phyloP scores from a whole-genome alignment of 2,888 invertebrate species.

The Acleris laterana region DNA sequence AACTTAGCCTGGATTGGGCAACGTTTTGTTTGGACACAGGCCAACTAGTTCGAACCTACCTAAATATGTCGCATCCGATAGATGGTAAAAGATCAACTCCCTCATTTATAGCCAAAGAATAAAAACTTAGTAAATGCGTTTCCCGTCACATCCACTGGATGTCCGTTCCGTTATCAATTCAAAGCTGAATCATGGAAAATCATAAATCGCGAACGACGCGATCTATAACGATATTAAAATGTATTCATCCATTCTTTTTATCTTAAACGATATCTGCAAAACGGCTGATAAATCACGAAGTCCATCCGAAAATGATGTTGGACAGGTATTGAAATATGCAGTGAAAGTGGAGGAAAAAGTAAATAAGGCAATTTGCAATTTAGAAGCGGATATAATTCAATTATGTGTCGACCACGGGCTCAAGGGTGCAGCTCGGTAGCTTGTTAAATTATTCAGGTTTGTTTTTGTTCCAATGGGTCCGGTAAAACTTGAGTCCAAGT shows the following conservation, averaged over 20 bases:
- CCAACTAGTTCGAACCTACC: constrained; percentile 40
- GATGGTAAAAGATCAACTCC: constrained; percentile 9
- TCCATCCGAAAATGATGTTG: constrained; percentile 30
- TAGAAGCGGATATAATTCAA: constrained; percentile 61
- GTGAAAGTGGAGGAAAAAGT: constrained; percentile 43
- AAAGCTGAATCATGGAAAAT: constrained; percentile 31
- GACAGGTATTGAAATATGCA: constrained; percentile 38
- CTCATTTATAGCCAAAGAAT: constrained; percentile 24
- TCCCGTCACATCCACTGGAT: constrained; percentile 21
- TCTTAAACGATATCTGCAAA: constrained; percentile 16
- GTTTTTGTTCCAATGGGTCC: constrained; percentile 50
- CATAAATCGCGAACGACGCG: constrained; percentile 29
- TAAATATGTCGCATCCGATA: constrained; percentile 11
- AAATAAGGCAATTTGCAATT: constrained; percentile 65
- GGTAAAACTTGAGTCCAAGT: constrained; percentile 52
- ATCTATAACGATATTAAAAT: constrained; percentile 27
- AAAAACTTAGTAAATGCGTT: constrained; percentile 31
- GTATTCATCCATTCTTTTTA: constrained; percentile 24
- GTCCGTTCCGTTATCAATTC: constrained; percentile 30
- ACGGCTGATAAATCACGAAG: constrained; percentile 12
- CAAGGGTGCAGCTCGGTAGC: constrained; percentile 47
- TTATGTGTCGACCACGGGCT: constrained; percentile 49
- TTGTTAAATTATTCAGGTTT: constrained; percentile 63
- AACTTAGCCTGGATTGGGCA: constrained; percentile 43
- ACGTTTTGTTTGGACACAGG: constrained; percentile 48